phyloP scores from a whole-genome alignment of 2,888 invertebrate species.

The Platycnemis pennipes region DNA sequence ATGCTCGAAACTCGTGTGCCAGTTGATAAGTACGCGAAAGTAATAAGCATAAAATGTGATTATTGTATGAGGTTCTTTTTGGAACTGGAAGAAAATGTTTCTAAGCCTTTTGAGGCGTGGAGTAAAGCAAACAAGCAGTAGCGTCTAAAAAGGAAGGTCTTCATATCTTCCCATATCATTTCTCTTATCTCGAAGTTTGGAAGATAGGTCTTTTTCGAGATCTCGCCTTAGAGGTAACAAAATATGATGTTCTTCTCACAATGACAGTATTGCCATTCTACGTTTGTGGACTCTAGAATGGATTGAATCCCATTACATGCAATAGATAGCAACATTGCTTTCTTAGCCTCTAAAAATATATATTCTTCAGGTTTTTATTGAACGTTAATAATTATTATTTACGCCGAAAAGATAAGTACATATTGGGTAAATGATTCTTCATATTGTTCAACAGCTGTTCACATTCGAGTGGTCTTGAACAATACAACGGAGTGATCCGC shows the following conservation, averaged over 20 bases:
- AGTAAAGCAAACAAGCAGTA: background rate
- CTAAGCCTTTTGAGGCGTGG: background rate
- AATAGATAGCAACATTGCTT: no score
- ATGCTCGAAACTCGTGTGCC: background rate
- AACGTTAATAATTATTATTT: no score
- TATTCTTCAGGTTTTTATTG: no score
- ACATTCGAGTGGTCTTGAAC: no score
- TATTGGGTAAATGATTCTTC: no score
- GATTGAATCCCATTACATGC: no score
- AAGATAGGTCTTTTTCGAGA: background rate
- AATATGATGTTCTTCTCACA: background rate
- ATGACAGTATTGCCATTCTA: background rate
- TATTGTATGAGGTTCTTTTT: background rate
- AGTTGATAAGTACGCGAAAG: background rate
- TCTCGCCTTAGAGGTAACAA: background rate
- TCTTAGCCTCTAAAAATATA: no score
- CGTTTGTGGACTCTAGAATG: no score
- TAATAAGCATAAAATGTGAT: background rate
- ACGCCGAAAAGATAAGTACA: no score
- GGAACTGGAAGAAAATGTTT: background rate
- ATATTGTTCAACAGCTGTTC: no score
- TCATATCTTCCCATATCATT: background rate
- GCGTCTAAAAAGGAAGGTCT: background rate
- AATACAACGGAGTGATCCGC: background rate
- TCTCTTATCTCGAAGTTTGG: background rate